These are phyloP conservation scores for Habroteleia sp. DNA, from an alignment of 2,888 invertebrate genomes.

Conservation along the genomic window DNA sequence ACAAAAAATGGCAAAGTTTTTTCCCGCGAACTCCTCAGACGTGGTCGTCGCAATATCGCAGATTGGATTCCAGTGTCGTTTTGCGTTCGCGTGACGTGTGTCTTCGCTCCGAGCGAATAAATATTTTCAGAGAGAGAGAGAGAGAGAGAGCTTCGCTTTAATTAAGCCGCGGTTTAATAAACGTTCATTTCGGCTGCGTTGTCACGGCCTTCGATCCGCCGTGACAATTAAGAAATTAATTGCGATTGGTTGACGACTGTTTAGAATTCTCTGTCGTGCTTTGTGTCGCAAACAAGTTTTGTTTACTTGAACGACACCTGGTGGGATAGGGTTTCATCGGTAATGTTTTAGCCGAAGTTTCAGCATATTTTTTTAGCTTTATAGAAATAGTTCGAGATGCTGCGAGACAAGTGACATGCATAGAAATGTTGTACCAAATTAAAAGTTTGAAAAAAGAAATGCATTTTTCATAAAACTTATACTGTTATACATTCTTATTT, in stretches of 20 bases:
- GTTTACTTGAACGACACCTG: too few species aligned
- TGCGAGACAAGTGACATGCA: too few species aligned
- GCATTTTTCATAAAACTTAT: too few species aligned
- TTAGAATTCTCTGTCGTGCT: slow-evolving; percentile 14
- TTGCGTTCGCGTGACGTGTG: slow-evolving; percentile 39
- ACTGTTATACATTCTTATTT: too few species aligned
- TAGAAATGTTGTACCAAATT: too few species aligned
- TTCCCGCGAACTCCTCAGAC: slow-evolving; percentile 26
- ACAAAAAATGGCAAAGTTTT: slow-evolving; percentile 18
- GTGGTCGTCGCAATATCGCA: slow-evolving; percentile 41
- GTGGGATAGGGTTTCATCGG: too few species aligned
- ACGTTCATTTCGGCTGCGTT: slow-evolving; percentile 17
- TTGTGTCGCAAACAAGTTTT: slow-evolving; percentile 4
- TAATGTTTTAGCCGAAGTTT: too few species aligned
- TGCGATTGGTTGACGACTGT: slow-evolving; percentile 9
- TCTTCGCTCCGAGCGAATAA: slow-evolving; percentile 26
- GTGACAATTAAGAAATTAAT: slow-evolving; percentile 31
- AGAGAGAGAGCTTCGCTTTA: slow-evolving; percentile 14
- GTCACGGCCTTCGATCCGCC: slow-evolving; percentile 14
- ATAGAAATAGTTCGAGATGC: too few species aligned
- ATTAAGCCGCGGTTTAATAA: slow-evolving; percentile 46
- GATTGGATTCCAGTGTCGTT: slow-evolving; percentile 47
- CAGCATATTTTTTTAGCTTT: too few species aligned
- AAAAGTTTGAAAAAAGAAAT: too few species aligned
- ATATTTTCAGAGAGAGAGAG: slow-evolving; percentile 10